Base-by-base conservation (phyloP, 2,888 invertebrate genomes). In the Cerastis rubricosa region DNA sequence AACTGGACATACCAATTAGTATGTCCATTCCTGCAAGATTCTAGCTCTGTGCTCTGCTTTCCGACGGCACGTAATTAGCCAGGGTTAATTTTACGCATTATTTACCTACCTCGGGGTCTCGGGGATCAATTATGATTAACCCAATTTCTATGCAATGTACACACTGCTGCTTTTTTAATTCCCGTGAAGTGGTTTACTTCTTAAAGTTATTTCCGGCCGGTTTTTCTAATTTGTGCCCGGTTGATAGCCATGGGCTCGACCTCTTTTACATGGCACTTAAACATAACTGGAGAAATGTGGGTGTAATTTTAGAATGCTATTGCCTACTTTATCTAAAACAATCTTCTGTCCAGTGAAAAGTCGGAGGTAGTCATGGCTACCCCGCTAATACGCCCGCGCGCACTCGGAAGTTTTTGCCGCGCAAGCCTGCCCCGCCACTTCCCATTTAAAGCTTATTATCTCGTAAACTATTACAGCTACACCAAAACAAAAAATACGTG, bases 81-180 rank as follows among this genome's bases (percentile, higher is more conserved):
- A 70, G 76, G 80, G 83, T 87, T 90, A 91, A 90, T 91, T 91
- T 91, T 87, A 87, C 89, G 90, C 88, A 89, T 89, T 91, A 90
- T 90, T 91, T 90, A 86, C 88, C 85, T 82, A 89, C 86, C 87
- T 84, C 74, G 75, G 77, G 78, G 77, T 82, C 81, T 85, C 71
- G 69, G 71, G 73, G 84, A 85, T 86, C 86, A 90, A 90, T 91
- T 90, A 89, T 87, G 81, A 86, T 86, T 81, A 82, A 88, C 80
- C 80, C 78, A 80, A 80, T 88, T 84, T 82, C 22, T 70, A 65
- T 45, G 66, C 51, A 59, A 74, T 59, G 35, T 77, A 57, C 49
- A 47, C 51, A 11, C n/a, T 74, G 65, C 12, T 71, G 45, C 19
- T 69, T 72, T 71, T 76, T 78, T 57, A 57, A 75, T 29, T 68